Percentiles rank a stretch among this genome's conserved stretches.
Conservation (phyloP, 2,797 vertebrate genomes). For the Silurus aristotelis region DNA sequence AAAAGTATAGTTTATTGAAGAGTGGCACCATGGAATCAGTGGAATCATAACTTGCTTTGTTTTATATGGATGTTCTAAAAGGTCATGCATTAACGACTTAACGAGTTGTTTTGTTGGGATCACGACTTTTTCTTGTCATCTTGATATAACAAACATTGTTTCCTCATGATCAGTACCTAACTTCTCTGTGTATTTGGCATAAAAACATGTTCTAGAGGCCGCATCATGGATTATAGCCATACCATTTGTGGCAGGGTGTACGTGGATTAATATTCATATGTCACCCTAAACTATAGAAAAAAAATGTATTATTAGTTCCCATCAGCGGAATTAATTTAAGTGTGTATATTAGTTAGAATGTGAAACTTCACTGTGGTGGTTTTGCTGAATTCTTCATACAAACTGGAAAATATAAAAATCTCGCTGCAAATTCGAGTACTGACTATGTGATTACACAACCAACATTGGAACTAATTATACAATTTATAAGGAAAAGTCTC, state of each 20-base stretch:
- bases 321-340: background rate
- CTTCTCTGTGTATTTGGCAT: no score
- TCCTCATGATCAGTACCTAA: no score
- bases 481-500: background rate
- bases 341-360: background rate
- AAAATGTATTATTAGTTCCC: background rate
- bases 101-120: no score
- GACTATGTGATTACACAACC: background rate
- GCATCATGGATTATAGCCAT: no score
- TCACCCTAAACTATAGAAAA: background rate
- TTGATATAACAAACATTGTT: no score
- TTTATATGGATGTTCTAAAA: no score
- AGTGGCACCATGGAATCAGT: background rate
- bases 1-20: background rate
- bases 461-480: background rate
- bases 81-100: no score
- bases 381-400: background rate
- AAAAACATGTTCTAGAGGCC: no score
- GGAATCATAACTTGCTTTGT: no score
- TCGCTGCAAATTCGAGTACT: background rate
- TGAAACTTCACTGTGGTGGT: background rate
- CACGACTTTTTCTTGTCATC: no score
- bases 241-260: no score
- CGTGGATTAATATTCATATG: no score
- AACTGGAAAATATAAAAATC: background rate